phyloP scores from a whole-genome alignment of 2,797 vertebrate species.

The Gambusia yucatana region DNA sequence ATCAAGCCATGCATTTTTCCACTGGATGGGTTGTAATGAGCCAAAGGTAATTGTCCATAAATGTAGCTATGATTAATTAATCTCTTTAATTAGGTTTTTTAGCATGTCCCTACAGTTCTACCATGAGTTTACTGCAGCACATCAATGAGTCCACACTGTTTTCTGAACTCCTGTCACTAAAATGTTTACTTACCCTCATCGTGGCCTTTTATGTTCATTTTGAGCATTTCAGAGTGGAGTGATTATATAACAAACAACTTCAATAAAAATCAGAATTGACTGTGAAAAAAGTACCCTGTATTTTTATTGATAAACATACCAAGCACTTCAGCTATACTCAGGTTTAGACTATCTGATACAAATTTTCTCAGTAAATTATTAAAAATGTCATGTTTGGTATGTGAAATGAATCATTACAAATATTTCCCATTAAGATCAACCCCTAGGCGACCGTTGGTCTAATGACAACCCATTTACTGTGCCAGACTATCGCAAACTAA shows the following conservation, averaged over 20 bases:
- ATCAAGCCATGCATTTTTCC: not conserved
- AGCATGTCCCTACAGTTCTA: conserved; percentile 54
- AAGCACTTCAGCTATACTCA: too few species aligned
- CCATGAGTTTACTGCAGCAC: conserved; percentile 52
- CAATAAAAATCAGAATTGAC: not conserved
- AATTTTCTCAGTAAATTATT: not conserved
- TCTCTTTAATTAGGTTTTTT: conserved; percentile 42
- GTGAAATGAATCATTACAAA: conserved; percentile 33
- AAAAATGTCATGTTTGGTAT: conserved; percentile 10
- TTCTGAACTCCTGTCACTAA: not conserved
- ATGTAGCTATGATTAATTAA: conserved; percentile 53
- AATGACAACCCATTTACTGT: conserved; percentile 17
- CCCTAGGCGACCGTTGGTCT: conserved; percentile 6
- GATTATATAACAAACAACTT: not conserved
- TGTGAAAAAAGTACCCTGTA: too few species aligned
- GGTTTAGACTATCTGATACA: not conserved
- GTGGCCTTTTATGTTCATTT: not conserved
- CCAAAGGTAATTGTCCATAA: conserved; percentile 48
- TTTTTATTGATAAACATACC: too few species aligned
- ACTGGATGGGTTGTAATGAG: conserved; percentile 18
- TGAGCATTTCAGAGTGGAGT: not conserved
- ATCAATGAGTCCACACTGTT: conserved; percentile 61
- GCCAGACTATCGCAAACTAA: conserved; percentile 6
- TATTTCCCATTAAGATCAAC: conserved; percentile 30
- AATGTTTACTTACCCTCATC: not conserved